Percentiles rank a stretch among this genome's conserved stretches.
Conservation (phyloP, 2,888 invertebrate species). For the Escarpia spicata region DNA sequence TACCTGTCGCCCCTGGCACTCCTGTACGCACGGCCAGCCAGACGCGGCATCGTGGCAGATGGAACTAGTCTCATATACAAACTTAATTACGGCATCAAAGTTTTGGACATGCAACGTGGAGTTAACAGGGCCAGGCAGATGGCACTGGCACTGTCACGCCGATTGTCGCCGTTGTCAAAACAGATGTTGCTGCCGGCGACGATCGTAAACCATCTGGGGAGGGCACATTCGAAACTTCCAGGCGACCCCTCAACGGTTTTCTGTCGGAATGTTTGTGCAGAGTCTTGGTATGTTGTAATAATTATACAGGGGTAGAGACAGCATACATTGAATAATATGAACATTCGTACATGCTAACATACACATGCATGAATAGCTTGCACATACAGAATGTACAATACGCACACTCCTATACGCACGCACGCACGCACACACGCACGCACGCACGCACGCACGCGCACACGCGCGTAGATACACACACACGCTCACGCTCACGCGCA, state of each 20-base stretch:
- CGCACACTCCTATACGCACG: background rate
- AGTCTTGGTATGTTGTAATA: background rate
- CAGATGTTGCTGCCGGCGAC: background rate
- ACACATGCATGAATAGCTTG: background rate
- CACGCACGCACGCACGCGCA: too few species aligned
- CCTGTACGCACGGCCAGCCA: background rate
- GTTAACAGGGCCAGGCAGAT: slow-evolving; percentile 10
- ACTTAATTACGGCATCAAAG: slow-evolving; percentile 6
- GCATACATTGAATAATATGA: background rate
- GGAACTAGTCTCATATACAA: background rate
- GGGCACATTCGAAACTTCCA: background rate
- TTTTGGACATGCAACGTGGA: background rate
- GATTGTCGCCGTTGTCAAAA: background rate
- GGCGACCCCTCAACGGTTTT: background rate
- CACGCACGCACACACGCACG: background rate
- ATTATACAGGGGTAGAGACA: background rate
- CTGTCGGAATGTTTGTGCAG: background rate
- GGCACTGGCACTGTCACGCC: background rate
- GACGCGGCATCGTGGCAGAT: background rate
- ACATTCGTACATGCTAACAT: background rate
- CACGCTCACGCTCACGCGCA: too few species aligned
- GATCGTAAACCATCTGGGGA: background rate
- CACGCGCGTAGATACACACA: too few species aligned
- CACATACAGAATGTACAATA: background rate
- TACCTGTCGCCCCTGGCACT: background rate